phyloP scores from a whole-genome alignment of 2,113 vertebrate genomes.

The Solenodon paradoxus region DNA sequence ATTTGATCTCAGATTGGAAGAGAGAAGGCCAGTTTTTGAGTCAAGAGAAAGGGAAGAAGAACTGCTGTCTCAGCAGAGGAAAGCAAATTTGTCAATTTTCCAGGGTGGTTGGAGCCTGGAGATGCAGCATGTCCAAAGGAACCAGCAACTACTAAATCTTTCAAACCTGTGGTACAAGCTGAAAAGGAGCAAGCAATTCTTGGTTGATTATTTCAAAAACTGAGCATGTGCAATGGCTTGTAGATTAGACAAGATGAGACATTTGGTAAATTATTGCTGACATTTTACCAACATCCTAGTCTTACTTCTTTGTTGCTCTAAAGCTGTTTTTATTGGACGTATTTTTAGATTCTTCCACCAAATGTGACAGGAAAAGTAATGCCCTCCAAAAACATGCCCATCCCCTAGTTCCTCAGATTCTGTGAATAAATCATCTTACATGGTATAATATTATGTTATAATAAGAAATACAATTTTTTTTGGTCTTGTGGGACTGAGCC shows the following conservation, averaged over 20 bases:
- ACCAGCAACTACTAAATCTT: background rate
- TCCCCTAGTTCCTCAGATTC: background rate
- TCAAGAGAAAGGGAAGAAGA: background rate
- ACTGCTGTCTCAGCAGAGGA: background rate
- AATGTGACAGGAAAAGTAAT: background rate
- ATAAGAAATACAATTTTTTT: background rate
- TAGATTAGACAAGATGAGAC: background rate
- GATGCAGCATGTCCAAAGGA: background rate
- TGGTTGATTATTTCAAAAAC: background rate
- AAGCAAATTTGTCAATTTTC: background rate
- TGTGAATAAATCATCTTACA: background rate
- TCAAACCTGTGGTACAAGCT: background rate
- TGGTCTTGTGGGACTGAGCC: background rate
- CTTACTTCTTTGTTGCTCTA: background rate
- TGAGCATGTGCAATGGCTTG: background rate
- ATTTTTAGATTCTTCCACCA: background rate
- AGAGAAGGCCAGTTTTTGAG: background rate
- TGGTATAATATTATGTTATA: background rate
- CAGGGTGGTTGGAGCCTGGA: background rate
- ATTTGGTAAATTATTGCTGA: slow-evolving; percentile 1
- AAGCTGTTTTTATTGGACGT: background rate
- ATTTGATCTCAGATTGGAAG: background rate
- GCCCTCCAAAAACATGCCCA: background rate
- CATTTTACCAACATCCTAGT: background rate
- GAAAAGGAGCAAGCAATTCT: background rate